Percentiles rank a stretch among this genome's conserved stretches.
phyloP scores from a whole-genome alignment of 2,888 invertebrate genomes.

The Seira sanloemensis region DNA sequence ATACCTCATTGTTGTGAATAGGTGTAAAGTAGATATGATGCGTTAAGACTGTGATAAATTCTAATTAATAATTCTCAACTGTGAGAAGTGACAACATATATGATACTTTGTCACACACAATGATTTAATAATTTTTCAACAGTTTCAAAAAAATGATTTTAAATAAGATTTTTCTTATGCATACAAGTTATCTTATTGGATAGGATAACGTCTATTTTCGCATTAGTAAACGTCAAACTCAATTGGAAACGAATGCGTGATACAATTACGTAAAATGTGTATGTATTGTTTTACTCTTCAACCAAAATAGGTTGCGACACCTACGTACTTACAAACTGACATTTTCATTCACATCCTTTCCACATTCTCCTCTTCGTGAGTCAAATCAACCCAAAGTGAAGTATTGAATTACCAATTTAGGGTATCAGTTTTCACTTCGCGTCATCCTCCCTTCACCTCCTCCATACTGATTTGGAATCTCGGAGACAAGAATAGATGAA shows the following conservation, averaged over 20 bases:
- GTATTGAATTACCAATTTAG: conserved; percentile 51
- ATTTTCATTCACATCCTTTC: not conserved
- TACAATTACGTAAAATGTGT: not conserved
- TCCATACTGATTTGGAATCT: not conserved
- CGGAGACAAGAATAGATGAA: conserved; percentile 26
- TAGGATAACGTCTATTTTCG: too few relatives aligned
- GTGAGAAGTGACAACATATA: too few relatives aligned
- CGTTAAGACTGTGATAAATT: too few relatives aligned
- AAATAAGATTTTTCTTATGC: too few relatives aligned
- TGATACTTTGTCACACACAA: too few relatives aligned
- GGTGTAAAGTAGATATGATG: too few relatives aligned
- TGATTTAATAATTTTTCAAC: too few relatives aligned
- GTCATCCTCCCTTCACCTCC: not conserved
- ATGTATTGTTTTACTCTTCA: not conserved
- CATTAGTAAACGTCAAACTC: too few relatives aligned
- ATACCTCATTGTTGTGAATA: too few relatives aligned
- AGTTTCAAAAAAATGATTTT: too few relatives aligned
- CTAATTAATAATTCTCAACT: too few relatives aligned
- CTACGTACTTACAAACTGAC: not conserved
- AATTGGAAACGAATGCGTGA: not conserved
- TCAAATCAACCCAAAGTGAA: conserved; percentile 15
- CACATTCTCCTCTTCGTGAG: conserved; percentile 20
- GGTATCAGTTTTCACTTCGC: not conserved
- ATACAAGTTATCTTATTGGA: too few relatives aligned
- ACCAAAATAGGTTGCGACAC: not conserved